These are phyloP conservation scores for Myxocyprinus asiaticus DNA, from an alignment of 2,113 vertebrate genomes.

Conservation along the genomic window DNA sequence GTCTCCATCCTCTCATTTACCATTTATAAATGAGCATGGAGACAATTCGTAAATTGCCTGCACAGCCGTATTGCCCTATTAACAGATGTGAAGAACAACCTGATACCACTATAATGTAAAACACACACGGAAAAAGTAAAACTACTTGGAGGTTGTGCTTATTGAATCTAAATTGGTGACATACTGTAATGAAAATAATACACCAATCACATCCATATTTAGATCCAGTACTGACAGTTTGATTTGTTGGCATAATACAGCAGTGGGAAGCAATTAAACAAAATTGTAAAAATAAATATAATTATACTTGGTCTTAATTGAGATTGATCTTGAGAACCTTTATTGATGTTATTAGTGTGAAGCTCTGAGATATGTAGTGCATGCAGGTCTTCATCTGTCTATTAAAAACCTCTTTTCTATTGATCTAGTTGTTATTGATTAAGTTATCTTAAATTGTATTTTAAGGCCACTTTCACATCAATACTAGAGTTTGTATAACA, in stretches of 20 bases:
- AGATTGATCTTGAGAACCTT: conserved; percentile 10
- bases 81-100: too few species aligned
- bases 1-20: conserved; percentile 24
- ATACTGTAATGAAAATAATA: neutral
- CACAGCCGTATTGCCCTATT: too few species aligned
- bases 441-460: conserved; percentile 20
- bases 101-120: too few species aligned
- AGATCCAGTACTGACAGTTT: neutral
- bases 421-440: conserved; percentile 27
- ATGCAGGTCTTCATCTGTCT: conserved; percentile 14
- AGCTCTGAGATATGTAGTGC: neutral
- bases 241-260: neutral
- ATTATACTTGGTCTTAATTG: neutral
- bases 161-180: neutral
- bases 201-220: neutral
- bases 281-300: neutral
- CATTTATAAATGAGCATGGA: conserved; percentile 6
- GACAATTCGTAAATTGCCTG: neutral
- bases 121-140: neutral
- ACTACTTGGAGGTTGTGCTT: neutral
- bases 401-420: conserved; percentile 10
- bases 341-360: conserved; percentile 11
- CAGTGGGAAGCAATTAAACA: conserved; percentile 9
- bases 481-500: conserved; percentile 1
- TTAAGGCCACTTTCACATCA: conserved; percentile 2